Evolutionary conservation across 2,113 vertebrate genomes (phyloP), one percentile per base, ranked within the genome.

Genomic region (Fulmarus glacialis): DNA sequence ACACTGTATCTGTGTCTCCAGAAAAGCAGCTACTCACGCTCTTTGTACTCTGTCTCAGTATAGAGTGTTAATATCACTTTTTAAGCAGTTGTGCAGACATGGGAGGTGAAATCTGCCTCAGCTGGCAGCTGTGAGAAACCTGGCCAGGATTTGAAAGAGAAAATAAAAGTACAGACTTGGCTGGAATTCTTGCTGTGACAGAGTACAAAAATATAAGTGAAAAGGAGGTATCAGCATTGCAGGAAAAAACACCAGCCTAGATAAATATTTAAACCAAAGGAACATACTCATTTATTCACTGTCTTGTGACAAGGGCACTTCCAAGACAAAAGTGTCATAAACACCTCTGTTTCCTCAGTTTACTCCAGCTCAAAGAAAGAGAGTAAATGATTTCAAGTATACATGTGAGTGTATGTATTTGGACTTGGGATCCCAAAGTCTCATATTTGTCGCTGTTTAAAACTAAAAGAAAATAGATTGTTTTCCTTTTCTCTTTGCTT

Each of bases 1-100:
- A 7, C 27, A 6, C 9, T 10, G 15, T 24, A 26, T 29, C 15
- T 24, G 22, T 21, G 32, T 22, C 32, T 88, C 48, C 62, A 68
- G 43, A 53, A 79, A 59, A 82, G 42, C 32, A 68, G 40, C 48
- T 45, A 3, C 70, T 63, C 8, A 9, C 0, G 0, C 20, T 55
- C 27, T 36, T 7, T 19, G 16, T 56, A 9, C 15, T 43, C 52
- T 42, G 36, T 26, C 40, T 92, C 79, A n/a, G 2, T 36, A 32
- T 6, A 52, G 29, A 16, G 23, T 21, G 23, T 52, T 42, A 60
- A 32, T 43, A 38, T 12, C 56, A n/a, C 48, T 40, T 93, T 45
- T 67, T 30, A 85, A 82, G 64, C n/a, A 9, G 38, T 16, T 58
- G 18, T 38, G 3, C 32, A 55, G n/a, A 38, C 18, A 9, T 24